Conservation (phyloP, 2,797 vertebrate genomes). For the Aythya fuligula region DNA sequence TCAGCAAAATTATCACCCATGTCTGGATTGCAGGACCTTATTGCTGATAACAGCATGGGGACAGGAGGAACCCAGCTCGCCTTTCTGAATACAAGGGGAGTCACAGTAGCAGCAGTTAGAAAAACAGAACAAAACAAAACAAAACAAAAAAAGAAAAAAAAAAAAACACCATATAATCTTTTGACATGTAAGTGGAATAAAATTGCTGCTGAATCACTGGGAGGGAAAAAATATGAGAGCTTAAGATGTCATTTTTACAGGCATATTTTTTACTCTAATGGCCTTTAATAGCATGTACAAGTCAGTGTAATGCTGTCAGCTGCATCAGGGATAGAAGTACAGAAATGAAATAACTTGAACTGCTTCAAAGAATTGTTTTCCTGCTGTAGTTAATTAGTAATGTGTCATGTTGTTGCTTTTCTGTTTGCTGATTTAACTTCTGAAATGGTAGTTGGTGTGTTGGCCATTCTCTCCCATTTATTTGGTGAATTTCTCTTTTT, state of each 20-base stretch:
- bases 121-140: no score
- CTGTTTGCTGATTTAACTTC: constrained; percentile 11
- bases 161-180: neutral
- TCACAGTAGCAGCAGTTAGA: neutral
- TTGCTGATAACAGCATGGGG: neutral
- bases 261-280: constrained; percentile 65
- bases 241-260: constrained; percentile 56
- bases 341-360: constrained; percentile 25
- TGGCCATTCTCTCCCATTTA: neutral
- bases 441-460: constrained; percentile 5
- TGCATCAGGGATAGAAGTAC: constrained; percentile 19
- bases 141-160: no score
- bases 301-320: constrained; percentile 48
- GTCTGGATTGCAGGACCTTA: neutral
- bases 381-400: constrained; percentile 45
- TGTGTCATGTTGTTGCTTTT: neutral
- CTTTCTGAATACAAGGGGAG: neutral
- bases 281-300: constrained; percentile 50
- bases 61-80: neutral
- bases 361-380: constrained; percentile 31
- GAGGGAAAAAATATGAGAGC: constrained; percentile 39
- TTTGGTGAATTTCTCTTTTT: constrained; percentile 14
- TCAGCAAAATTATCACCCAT: neutral
- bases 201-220: constrained; percentile 56
- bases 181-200: constrained; percentile 34